Evolutionary conservation across 2,113 vertebrate species (phyloP).

Genomic region (Corythornis madagascariensis): DNA sequence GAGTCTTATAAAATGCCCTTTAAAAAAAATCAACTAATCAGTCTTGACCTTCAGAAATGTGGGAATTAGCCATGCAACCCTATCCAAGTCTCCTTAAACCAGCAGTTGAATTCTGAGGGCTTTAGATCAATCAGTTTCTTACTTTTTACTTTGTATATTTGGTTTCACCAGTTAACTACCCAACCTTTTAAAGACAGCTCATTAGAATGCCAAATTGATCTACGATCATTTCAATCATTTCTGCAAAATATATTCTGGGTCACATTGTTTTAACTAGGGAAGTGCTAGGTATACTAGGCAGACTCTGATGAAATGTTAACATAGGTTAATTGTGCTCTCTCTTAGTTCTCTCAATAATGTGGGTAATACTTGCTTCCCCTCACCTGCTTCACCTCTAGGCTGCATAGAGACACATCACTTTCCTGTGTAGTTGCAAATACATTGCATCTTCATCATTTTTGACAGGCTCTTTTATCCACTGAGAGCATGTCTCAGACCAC

Average conservation of each 20-base stretch:
- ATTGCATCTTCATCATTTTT: slow-evolving; percentile 12
- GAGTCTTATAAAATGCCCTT: background rate
- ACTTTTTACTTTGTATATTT: background rate
- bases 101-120: background rate
- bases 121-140: background rate
- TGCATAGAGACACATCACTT: background rate
- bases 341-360: background rate
- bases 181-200: background rate
- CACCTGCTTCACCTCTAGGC: background rate
- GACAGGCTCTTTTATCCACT: background rate
- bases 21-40: background rate
- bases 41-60: background rate
- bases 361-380: background rate
- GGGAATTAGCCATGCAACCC: background rate
- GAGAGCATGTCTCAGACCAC: background rate
- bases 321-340: background rate
- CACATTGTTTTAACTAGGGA: background rate
- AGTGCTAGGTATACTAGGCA: background rate
- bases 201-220: background rate
- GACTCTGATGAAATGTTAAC: background rate
- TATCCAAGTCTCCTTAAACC: background rate
- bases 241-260: background rate
- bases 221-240: background rate
- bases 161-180: slow-evolving; percentile 7
- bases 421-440: background rate